These are phyloP conservation scores for Galleria mellonella DNA, from an alignment of 1,140 invertebrate genomes.

Conservation along the genomic window DNA sequence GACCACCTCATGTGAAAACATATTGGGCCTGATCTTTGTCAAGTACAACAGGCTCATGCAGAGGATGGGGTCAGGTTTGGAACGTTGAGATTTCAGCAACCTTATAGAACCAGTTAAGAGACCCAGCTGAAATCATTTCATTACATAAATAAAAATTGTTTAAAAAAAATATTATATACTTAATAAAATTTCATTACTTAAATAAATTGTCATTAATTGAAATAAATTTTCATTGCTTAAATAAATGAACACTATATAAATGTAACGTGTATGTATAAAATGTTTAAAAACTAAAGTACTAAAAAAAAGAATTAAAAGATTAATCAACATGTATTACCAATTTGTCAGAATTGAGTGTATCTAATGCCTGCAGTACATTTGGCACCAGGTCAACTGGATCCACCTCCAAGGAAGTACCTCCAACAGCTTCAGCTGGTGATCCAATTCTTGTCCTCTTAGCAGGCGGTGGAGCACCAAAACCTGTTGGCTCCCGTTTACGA, in stretches of 20 bases:
- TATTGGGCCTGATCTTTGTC: conserved; percentile 84
- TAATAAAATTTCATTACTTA: too few relatives aligned
- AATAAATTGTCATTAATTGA: too few relatives aligned
- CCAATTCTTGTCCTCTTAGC: conserved; percentile 64
- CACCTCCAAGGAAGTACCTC: conserved; percentile 60
- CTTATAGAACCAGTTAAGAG: conserved; percentile 78
- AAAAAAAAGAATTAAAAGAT: background rate
- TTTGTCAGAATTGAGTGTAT: conserved; percentile 70
- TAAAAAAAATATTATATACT: too few relatives aligned
- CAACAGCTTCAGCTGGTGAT: conserved; percentile 62
- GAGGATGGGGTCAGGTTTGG: conserved; percentile 87
- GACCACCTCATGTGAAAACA: conserved; percentile 87
- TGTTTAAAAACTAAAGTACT: too few relatives aligned
- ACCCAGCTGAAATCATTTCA: conserved; percentile 54
- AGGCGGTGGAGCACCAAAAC: conserved; percentile 54
- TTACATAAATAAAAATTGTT: too few relatives aligned
- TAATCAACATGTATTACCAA: conserved; percentile 51
- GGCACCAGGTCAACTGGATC: conserved; percentile 69
- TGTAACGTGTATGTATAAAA: too few relatives aligned
- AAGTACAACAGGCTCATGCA: conserved; percentile 88
- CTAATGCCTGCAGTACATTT: conserved; percentile 59
- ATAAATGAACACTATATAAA: too few relatives aligned
- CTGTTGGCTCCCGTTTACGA: conserved; percentile 58
- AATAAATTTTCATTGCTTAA: too few relatives aligned
- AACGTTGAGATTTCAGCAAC: conserved; percentile 78